Percentiles rank a stretch among this genome's conserved stretches.
phyloP scores from a whole-genome alignment of 2,113 vertebrate species.

The Colinus virginianus region DNA sequence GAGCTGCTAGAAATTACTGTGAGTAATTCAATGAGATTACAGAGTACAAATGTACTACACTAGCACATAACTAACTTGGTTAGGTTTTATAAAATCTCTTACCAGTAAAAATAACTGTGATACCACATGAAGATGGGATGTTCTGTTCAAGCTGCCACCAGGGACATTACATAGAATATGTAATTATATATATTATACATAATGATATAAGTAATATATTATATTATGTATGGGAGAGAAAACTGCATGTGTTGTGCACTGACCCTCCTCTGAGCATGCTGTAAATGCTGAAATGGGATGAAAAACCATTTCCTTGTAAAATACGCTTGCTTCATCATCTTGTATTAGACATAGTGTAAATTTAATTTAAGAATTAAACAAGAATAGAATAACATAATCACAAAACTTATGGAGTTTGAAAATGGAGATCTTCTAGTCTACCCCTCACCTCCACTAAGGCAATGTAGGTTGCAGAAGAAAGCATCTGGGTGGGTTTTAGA shows the following conservation, averaged over 20 bases:
- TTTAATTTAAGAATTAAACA: neutral
- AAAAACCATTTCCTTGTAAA: neutral
- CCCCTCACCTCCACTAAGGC: too few species aligned
- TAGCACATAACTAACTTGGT: neutral
- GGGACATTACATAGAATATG: neutral
- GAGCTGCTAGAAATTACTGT: neutral
- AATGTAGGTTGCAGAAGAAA: too few species aligned
- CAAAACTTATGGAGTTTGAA: too few species aligned
- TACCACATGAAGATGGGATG: neutral
- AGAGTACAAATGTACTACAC: neutral
- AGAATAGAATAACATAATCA: too few species aligned
- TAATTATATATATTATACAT: too few species aligned
- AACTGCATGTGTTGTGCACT: fast-evolving
- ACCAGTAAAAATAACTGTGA: neutral
- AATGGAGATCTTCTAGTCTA: too few species aligned
- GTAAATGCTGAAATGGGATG: neutral
- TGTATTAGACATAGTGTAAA: neutral
- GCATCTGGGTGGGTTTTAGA: too few species aligned
- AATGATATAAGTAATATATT: too few species aligned
- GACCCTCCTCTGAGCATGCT: neutral
- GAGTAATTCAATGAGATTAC: neutral
- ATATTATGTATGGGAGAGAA: neutral
- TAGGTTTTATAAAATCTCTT: neutral
- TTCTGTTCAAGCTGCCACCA: neutral
- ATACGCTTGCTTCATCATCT: neutral